These are phyloP conservation scores for Zaprionus capensis DNA, from an alignment of 1,140 invertebrate genomes.

Conservation along the genomic window DNA sequence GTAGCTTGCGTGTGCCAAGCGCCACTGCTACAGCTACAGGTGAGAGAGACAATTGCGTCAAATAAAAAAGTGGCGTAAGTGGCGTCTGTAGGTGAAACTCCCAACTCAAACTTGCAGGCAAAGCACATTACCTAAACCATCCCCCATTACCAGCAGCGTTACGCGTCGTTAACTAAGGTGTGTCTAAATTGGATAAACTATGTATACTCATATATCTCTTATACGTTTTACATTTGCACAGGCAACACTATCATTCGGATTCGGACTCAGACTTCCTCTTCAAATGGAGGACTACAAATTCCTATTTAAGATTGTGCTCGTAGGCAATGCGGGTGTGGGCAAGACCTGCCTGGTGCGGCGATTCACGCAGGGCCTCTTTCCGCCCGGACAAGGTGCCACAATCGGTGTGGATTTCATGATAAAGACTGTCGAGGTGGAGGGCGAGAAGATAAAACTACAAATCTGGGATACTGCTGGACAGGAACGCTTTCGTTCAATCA, in stretches of 20 bases:
- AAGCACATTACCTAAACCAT: constrained; percentile 41
- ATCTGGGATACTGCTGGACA: constrained; percentile 96
- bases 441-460: constrained; percentile 99
- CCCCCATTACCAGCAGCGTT: constrained; percentile 44
- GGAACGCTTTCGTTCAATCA: constrained; percentile 96
- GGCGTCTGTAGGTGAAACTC: constrained; percentile 31
- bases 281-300: constrained; percentile 99
- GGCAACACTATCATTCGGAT: not conserved
- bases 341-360: constrained; percentile 96
- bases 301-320: constrained; percentile 98
- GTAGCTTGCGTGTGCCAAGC: constrained; percentile 34
- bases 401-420: constrained; percentile 99
- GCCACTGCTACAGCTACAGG: constrained; percentile 46
- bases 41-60: constrained; percentile 51
- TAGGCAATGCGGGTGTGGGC: constrained; percentile 97
- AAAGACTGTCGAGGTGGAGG: constrained; percentile 99
- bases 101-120: constrained; percentile 24
- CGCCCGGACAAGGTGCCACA: constrained; percentile 98
- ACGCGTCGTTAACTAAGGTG: constrained; percentile 77
- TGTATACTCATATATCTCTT: constrained; percentile 27
- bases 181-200: constrained; percentile 53
- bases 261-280: not conserved
- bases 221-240: constrained; percentile 8
- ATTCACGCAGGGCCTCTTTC: constrained; percentile 96
- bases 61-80: constrained; percentile 57